These are phyloP conservation scores for Anguilla marmorata DNA, from an alignment of 2,797 vertebrate genomes.

Conservation along the genomic window DNA sequence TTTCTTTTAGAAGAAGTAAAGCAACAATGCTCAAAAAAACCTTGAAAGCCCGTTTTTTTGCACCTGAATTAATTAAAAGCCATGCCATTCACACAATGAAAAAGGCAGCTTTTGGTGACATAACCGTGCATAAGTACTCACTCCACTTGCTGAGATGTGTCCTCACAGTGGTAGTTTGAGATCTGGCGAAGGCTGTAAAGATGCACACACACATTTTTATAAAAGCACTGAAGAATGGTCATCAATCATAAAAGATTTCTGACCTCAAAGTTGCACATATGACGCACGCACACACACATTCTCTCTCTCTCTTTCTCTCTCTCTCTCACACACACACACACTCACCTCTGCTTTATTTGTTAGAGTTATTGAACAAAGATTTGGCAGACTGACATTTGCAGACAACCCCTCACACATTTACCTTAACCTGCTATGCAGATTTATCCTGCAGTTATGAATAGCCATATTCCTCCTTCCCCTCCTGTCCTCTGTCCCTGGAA, in stretches of 20 bases:
- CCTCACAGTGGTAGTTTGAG: not conserved
- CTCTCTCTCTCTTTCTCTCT: not conserved
- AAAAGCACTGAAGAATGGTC: not conserved
- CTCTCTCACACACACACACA: not conserved
- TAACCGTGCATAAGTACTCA: not conserved
- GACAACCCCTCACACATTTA: not conserved
- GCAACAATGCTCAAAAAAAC: not conserved
- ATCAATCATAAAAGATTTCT: not conserved
- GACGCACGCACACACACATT: not conserved
- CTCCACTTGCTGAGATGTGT: not conserved
- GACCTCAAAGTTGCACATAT: not conserved
- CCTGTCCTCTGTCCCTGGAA: not conserved
- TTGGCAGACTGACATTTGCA: not conserved
- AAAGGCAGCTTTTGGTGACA: not conserved
- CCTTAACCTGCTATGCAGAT: no score
- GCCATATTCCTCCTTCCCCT: not conserved
- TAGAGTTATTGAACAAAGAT: not conserved
- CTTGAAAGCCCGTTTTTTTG: not conserved
- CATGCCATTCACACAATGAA: not conserved
- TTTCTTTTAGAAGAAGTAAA: not conserved
- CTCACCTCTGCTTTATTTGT: slow-evolving; percentile 9
- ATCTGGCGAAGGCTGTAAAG: not conserved
- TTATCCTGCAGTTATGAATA: not conserved
- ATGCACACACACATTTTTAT: not conserved
- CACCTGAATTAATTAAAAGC: not conserved